Percentiles rank a stretch among this genome's conserved stretches.
Conservation (phyloP, 2,113 vertebrate species). For the Alectura lathami region DNA sequence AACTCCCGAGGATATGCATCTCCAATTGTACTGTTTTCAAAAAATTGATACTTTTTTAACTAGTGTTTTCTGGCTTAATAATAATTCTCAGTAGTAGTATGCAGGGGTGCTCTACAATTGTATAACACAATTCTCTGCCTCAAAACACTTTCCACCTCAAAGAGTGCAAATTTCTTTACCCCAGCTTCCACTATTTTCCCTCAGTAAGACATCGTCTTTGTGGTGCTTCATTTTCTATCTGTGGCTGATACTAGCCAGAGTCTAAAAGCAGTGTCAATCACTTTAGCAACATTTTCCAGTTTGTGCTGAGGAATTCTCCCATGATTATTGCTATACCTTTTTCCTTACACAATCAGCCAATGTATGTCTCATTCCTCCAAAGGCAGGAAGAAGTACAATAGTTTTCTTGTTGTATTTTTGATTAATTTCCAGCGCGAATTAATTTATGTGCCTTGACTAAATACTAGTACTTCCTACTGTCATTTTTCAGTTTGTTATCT, state of each 20-base stretch:
- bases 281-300: background rate
- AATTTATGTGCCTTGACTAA: background rate
- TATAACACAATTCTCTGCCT: background rate
- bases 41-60: background rate
- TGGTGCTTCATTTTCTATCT: background rate
- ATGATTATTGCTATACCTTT: background rate
- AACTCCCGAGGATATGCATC: fast-evolving
- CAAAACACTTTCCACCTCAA: background rate
- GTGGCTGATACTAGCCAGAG: fast-evolving
- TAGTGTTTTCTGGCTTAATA: background rate
- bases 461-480: background rate
- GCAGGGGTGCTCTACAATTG: background rate
- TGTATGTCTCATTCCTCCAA: background rate
- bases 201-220: background rate
- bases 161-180: background rate
- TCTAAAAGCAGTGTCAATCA: background rate
- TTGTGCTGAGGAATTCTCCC: background rate
- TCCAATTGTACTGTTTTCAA: background rate
- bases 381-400: background rate
- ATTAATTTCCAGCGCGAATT: background rate
- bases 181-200: background rate
- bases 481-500: background rate
- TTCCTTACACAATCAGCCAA: background rate
- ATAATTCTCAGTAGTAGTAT: background rate
- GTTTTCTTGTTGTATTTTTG: background rate